Evolutionary conservation across 1,140 invertebrate genomes (phyloP).

Genomic region (Bombus picipes): DNA sequence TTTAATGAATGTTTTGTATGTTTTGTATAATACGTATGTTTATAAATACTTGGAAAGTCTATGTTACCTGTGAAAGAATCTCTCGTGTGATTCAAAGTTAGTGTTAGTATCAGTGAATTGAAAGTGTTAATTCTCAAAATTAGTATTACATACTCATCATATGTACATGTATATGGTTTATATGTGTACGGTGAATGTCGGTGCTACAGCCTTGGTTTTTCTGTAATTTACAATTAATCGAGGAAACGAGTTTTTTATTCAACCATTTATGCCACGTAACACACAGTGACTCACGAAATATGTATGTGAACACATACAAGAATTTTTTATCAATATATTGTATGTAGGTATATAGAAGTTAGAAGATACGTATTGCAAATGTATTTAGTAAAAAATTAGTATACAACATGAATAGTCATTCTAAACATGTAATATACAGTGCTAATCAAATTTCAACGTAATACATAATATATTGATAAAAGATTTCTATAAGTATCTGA

Average conservation of each 20-base stretch:
- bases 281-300: background rate
- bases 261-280: background rate
- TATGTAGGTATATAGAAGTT: background rate
- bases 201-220: background rate
- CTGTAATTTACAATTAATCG: background rate
- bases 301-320: background rate
- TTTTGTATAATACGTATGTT: background rate
- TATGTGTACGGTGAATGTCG: no score
- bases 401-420: no score
- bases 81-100: background rate
- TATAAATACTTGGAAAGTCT: background rate
- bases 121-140: background rate
- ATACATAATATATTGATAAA: background rate
- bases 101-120: background rate
- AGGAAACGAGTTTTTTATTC: background rate
- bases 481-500: background rate
- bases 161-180: no score
- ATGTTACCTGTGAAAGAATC: background rate
- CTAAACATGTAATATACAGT: background rate
- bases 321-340: background rate
- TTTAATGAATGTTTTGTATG: background rate
- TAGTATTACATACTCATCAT: background rate
- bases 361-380: no score
- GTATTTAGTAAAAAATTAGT: no score
- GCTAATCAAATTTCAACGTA: background rate